Percentiles rank a stretch among this genome's conserved stretches.
Conservation (phyloP, 1,140 invertebrate genomes). For the Lepidurus apus region DNA sequence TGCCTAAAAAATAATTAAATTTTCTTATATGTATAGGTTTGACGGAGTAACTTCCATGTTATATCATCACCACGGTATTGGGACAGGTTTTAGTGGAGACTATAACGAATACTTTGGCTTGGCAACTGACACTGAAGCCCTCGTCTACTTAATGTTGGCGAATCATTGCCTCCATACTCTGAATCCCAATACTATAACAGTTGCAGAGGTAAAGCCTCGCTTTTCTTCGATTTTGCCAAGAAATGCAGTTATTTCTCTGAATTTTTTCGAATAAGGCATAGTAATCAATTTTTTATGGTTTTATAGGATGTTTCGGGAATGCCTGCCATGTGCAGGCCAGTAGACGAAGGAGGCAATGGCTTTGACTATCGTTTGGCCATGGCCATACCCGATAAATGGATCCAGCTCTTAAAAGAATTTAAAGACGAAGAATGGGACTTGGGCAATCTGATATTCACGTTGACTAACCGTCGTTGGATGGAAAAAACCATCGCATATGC, state of each 20-base stretch:
- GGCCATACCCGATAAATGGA: conserved; percentile 99
- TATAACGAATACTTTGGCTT: conserved; percentile 98
- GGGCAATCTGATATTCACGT: conserved; percentile 81
- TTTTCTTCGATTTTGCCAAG: not conserved
- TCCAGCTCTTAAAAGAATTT: conserved; percentile 76
- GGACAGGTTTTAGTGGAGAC: conserved; percentile 85
- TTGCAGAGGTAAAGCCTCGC: conserved; percentile 72
- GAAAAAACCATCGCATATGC: conserved; percentile 94
- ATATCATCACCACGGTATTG: conserved; percentile 92
- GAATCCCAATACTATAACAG: conserved; percentile 79
- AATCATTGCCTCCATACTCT: conserved; percentile 85
- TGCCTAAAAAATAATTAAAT: conserved; percentile 30
- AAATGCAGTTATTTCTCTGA: conserved; percentile 23
- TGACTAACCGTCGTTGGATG: conserved; percentile 92
- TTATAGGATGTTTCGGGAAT: conserved; percentile 93
- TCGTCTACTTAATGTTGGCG: conserved; percentile 92
- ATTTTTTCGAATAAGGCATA: conserved; percentile 30
- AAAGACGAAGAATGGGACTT: conserved; percentile 94
- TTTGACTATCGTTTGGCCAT: conserved; percentile 97
- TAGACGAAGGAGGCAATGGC: conserved; percentile 85
- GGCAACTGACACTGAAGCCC: conserved; percentile 91
- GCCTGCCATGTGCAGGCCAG: conserved; percentile 90
- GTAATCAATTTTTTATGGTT: conserved; percentile 11
- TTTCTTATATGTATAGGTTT: conserved; percentile 56
- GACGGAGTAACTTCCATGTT: conserved; percentile 99